Evolutionary conservation across 2,797 vertebrate genomes (phyloP).

Genomic region (Poecilia velifera): DNA sequence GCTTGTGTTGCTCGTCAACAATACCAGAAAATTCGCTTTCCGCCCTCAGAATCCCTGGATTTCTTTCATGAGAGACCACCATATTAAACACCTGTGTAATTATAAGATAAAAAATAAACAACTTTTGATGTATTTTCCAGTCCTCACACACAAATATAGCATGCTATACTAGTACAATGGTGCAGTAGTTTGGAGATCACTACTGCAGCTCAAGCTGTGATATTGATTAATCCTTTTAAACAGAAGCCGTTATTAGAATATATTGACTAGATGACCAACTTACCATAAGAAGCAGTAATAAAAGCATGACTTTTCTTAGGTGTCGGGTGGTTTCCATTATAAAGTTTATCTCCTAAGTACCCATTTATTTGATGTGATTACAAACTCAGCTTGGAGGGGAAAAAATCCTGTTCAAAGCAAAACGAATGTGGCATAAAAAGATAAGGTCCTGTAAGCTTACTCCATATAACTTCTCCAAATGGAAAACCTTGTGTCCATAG

Average conservation of each 20-base stretch:
- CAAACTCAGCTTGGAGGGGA: conserved; percentile 17
- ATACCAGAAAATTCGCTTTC: conserved; percentile 43
- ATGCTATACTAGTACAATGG: not conserved
- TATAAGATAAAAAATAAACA: not conserved
- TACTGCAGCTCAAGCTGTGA: not conserved
- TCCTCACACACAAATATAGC: not conserved
- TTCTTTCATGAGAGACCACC: conserved; percentile 35
- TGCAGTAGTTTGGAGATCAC: not conserved
- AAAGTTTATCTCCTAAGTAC: conserved; percentile 20
- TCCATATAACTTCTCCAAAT: conserved; percentile 40
- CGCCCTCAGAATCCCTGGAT: conserved; percentile 40
- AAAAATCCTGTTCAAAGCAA: conserved; percentile 14
- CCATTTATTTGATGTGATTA: conserved; percentile 18
- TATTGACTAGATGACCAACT: conserved; percentile 48
- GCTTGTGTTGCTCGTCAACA: conserved; percentile 31
- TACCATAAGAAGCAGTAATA: conserved; percentile 67
- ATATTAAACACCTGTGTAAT: conserved; percentile 61
- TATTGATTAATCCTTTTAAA: not conserved
- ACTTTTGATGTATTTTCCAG: conserved; percentile 2
- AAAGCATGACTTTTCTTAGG: conserved; percentile 33
- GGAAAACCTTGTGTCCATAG: conserved; percentile 64
- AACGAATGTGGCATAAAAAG: conserved; percentile 24
- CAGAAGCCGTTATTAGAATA: conserved; percentile 1
- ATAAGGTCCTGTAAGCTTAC: conserved; percentile 27
- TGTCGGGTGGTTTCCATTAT: conserved; percentile 60